These are phyloP conservation scores for Apodemia mormo DNA, from an alignment of 2,888 invertebrate species.

Conservation along the genomic window DNA sequence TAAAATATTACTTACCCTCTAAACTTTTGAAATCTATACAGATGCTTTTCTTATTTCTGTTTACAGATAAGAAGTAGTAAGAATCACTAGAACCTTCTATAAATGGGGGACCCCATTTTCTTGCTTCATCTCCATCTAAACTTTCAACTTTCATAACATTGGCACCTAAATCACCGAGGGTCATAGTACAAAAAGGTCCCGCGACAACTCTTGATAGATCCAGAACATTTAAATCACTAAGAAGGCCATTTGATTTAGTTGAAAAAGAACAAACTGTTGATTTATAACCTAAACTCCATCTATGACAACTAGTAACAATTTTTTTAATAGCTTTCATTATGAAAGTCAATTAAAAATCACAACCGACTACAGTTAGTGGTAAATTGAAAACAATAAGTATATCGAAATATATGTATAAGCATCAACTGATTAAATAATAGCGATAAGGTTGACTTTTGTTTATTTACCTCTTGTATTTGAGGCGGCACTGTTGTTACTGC, in stretches of 20 bases:
- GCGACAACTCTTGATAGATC: slow-evolving; percentile 94
- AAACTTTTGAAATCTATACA: slow-evolving; percentile 90
- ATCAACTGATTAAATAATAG: slow-evolving; percentile 54
- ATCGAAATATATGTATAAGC: slow-evolving; percentile 34
- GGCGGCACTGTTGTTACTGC: slow-evolving; percentile 67
- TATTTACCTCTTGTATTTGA: slow-evolving; percentile 65
- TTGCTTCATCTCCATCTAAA: slow-evolving; percentile 91
- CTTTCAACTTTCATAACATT: slow-evolving; percentile 96
- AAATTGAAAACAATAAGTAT: not conserved
- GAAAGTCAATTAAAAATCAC: slow-evolving; percentile 21
- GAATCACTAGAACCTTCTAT: slow-evolving; percentile 84
- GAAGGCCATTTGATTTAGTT: slow-evolving; percentile 70
- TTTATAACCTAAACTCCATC: slow-evolving; percentile 23
- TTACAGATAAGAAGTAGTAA: slow-evolving; percentile 92
- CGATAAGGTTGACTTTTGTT: slow-evolving; percentile 51
- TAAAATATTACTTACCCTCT: slow-evolving; percentile 73
- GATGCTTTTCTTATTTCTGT: slow-evolving; percentile 96
- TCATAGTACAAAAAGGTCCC: slow-evolving; percentile 97
- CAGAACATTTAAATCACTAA: slow-evolving; percentile 87
- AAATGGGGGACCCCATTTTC: slow-evolving; percentile 97
- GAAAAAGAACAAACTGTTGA: slow-evolving; percentile 28
- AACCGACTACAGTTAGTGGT: not conserved
- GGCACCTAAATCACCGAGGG: slow-evolving; percentile 95
- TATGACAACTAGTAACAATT: slow-evolving; percentile 29
- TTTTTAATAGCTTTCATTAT: slow-evolving; percentile 29